phyloP scores from a whole-genome alignment of 2,113 vertebrate species.

The Serinus canaria region DNA sequence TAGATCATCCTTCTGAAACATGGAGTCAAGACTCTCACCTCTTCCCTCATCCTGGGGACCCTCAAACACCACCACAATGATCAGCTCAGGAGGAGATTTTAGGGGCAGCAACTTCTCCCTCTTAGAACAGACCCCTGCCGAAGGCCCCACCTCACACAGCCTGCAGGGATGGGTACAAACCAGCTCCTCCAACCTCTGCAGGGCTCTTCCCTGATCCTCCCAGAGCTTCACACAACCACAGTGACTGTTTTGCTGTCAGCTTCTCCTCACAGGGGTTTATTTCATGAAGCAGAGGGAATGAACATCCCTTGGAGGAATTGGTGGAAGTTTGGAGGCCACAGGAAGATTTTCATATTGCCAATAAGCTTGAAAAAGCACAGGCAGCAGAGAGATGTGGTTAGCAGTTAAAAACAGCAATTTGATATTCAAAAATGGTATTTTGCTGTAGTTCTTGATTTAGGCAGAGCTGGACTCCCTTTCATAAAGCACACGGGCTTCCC shows the following conservation, averaged over 20 bases:
- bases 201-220: not conserved
- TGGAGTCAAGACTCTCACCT: too few relatives aligned
- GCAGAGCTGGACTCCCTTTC: not conserved
- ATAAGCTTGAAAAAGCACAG: not conserved
- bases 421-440: not conserved
- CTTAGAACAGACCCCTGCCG: not conserved
- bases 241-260: not conserved
- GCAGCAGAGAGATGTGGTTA: not conserved
- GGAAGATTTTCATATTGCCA: not conserved
- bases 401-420: not conserved
- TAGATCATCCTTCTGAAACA: too few relatives aligned
- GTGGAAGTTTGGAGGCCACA: not conserved
- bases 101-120: not conserved
- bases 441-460: not conserved
- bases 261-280: not conserved
- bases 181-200: not conserved
- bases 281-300: not conserved
- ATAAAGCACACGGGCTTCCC: fast-evolving
- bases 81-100: not conserved
- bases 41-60: too few relatives aligned
- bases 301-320: not conserved
- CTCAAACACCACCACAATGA: too few relatives aligned
- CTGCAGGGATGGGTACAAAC: not conserved
- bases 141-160: not conserved
- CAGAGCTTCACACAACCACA: not conserved